phyloP scores from a whole-genome alignment of 2,888 invertebrate genomes.

The Smittia sp. region DNA sequence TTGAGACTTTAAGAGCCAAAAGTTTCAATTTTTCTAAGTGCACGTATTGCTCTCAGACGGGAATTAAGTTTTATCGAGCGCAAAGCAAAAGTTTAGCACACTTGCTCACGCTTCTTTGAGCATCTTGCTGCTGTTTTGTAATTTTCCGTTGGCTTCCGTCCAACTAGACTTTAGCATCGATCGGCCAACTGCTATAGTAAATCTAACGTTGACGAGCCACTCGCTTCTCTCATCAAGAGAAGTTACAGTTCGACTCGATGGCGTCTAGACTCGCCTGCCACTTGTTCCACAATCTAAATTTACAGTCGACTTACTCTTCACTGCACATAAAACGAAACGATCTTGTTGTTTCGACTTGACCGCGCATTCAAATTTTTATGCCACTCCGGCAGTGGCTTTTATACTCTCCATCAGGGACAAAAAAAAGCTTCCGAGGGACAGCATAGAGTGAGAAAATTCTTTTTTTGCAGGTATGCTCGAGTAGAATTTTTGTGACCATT shows the following conservation, averaged over 20 bases:
- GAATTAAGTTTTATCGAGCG: not conserved
- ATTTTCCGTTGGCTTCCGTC: not conserved
- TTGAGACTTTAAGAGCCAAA: not conserved
- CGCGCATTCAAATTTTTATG: no score
- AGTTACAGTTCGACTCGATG: no score
- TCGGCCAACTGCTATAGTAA: not conserved
- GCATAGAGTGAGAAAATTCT: no score
- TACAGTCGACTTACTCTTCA: no score
- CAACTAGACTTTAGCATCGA: not conserved
- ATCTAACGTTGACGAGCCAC: not conserved
- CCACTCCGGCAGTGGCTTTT: no score
- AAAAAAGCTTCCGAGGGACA: not conserved
- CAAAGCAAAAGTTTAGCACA: slow-evolving; percentile 1
- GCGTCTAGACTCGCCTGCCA: no score
- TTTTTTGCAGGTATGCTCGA: not conserved
- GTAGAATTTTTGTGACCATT: not conserved
- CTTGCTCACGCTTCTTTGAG: not conserved
- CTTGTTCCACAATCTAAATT: no score
- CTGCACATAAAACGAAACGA: no score
- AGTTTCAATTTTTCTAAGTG: slow-evolving; percentile 3
- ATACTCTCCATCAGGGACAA: not conserved
- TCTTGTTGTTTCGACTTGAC: no score
- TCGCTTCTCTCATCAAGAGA: no score
- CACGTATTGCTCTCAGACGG: not conserved
- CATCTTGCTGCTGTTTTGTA: not conserved